phyloP scores from a whole-genome alignment of 2,888 invertebrate species.

The Cryptocheilus praepositus region DNA sequence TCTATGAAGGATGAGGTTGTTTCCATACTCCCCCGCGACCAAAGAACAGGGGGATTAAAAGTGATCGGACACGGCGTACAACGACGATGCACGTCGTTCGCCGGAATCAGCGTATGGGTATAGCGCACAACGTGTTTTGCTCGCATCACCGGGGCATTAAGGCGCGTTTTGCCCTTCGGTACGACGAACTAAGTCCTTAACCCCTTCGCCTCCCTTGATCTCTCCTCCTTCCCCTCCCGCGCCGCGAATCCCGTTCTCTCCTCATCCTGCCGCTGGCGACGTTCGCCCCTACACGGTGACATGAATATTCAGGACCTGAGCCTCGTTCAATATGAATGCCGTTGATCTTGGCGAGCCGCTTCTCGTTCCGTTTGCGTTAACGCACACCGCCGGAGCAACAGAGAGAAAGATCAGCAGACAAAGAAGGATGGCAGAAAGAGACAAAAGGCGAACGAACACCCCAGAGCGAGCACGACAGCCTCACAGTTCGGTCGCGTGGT shows the following conservation, averaged over 20 bases:
- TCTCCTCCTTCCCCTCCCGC: conserved; percentile 11
- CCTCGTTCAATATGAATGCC: conserved; percentile 72
- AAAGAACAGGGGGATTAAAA: conserved; percentile 26
- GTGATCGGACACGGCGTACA: conserved; percentile 51
- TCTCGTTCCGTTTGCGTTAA: conserved; percentile 62
- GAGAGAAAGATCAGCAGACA: conserved; percentile 8
- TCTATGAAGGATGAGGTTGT: conserved; percentile 32
- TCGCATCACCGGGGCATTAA: conserved; percentile 56
- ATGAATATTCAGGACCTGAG: conserved; percentile 70
- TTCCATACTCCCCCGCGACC: conserved; percentile 12
- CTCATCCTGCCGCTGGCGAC: conserved; percentile 39
- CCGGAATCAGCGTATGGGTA: conserved; percentile 35
- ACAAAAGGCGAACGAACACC: background rate
- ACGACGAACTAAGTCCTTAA: conserved; percentile 49
- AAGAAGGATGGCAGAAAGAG: conserved; percentile 33
- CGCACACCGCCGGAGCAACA: conserved; percentile 33
- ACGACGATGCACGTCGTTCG: conserved; percentile 22
- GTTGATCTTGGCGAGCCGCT: conserved; percentile 68
- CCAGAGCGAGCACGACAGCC: conserved; percentile 24
- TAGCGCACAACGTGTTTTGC: conserved; percentile 59
- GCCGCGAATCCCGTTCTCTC: conserved; percentile 37
- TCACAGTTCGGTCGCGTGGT: conserved; percentile 38
- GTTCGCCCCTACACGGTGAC: conserved; percentile 59
- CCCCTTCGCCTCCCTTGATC: background rate
- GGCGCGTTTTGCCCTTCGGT: conserved; percentile 57